Conservation (phyloP, 2,113 vertebrate species). For the Lophotis ruficrista region DNA sequence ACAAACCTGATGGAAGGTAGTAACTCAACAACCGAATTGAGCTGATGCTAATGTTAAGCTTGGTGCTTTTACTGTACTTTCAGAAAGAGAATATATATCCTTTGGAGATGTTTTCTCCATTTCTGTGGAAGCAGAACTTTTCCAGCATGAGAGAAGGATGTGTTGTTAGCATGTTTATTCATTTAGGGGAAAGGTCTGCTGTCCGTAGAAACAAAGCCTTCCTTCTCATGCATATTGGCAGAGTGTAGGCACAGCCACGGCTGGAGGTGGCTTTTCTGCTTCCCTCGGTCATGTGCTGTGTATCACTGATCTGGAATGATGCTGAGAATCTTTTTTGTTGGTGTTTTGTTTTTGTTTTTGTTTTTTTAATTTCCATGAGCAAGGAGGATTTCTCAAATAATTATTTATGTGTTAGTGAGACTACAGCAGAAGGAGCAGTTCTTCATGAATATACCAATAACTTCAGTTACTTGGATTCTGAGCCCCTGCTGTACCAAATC, state of each 20-base stretch:
- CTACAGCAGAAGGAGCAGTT: not conserved
- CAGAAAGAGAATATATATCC: not conserved
- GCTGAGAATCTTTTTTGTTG: not conserved
- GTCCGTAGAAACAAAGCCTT: not conserved
- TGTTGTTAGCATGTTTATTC: not conserved
- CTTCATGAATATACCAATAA: not conserved
- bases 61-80: not conserved
- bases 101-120: not conserved
- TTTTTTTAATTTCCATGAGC: not conserved
- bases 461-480: not conserved
- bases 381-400: not conserved
- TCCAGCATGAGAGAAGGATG: not conserved
- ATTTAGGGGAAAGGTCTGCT: conserved; percentile 12
- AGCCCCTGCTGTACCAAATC: not conserved
- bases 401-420: not conserved
- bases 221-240: not conserved
- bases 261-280: not conserved
- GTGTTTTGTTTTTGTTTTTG: no score
- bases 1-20: not conserved
- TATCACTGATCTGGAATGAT: not conserved
- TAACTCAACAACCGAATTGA: not conserved
- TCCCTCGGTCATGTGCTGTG: not conserved
- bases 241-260: not conserved
- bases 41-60: not conserved
- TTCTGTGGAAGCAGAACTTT: not conserved